Conservation (phyloP, 92 coral and sea anemone genomes). For the Epizoanthus stellaris region DNA sequence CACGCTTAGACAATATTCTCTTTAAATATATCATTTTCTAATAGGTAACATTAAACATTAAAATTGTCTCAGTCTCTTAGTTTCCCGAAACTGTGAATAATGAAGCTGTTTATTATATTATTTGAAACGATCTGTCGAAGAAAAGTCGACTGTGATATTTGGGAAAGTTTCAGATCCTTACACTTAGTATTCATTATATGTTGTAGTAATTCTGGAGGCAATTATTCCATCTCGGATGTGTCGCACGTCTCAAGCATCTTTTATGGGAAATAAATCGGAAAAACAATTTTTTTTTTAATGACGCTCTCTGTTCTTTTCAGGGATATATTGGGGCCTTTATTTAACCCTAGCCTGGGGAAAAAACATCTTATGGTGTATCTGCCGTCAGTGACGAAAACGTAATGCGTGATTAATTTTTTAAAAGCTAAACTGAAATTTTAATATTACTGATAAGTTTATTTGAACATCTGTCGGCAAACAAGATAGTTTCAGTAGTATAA, state of each 20-base stretch:
- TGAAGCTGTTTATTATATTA: not conserved
- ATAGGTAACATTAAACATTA: constrained; percentile 32
- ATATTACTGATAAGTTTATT: constrained; percentile 6
- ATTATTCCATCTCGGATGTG: not conserved
- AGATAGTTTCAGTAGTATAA: not conserved
- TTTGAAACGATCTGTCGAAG: not conserved
- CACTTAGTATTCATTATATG: not conserved
- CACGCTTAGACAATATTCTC: constrained; percentile 1
- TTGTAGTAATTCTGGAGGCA: not conserved
- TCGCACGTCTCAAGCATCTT: not conserved
- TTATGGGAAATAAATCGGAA: not conserved
- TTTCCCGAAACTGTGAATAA: constrained; percentile 14
- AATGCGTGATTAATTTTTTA: constrained; percentile 6
- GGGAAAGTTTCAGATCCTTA: not conserved
- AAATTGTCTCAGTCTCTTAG: constrained; percentile 10
- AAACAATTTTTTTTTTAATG: not conserved
- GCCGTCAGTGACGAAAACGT: not conserved
- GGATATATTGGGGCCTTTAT: not conserved
- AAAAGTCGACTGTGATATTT: not conserved
- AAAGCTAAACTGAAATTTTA: not conserved
- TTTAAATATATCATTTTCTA: constrained; percentile 30
- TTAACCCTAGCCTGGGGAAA: not conserved
- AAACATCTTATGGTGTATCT: not conserved
- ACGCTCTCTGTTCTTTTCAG: not conserved
- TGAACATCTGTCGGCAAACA: constrained; percentile 27